Evolutionary conservation across 2,797 vertebrate species (phyloP), one percentile per base, ranked within the genome.

Genomic region (Phalloptychus januarius): DNA sequence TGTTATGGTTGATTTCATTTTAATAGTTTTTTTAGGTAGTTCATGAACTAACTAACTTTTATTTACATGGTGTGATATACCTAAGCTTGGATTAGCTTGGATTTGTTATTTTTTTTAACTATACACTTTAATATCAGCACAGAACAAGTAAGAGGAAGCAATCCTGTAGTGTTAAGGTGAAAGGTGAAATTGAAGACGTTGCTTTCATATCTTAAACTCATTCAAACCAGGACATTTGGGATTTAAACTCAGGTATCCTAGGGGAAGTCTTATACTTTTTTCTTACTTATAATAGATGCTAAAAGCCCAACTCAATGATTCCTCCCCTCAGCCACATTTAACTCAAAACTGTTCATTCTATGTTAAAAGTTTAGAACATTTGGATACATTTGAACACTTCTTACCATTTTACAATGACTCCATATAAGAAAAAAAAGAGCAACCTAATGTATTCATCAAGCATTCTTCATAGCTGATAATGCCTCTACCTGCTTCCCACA

Each of bases 141-240:
- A 13, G 56, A 58, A 13, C n/a, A 58, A 58, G 56, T 13, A 58
- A 58, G 12, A 58, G 56, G 25, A 31, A 31, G n/a, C 4, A 31
- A 8, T 5, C n/a, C 56, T n/a, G 54, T 7, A 50, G 18, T 18
- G 20, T 50, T 61, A 33, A 33, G 31, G 1, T 75, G 5, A 75
- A 75, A 75, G 38, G 23, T 38, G 20, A 76, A 65, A 75, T 5
- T 8, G 20, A 12, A 67, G 15, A 69, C 48, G 16, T 18, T 69
- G 4, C 36, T 28, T 76, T 38, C 38, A 18, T 69, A 28, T 5
- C 15, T 28, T 20, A 76, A 42, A 69, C 18, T 23, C 44, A 38
- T 40, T 69, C 45, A 76, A 75, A 76, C 23, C n/a, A 25, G 16
- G 25, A 54, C 75, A 31, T 52, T 18, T 54, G 7, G 65, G n/a